Percentiles rank a stretch among this genome's conserved stretches.
These are phyloP conservation scores for Lasioglossum calceatum DNA, from an alignment of 2,888 invertebrate genomes.

Conservation along the genomic window DNA sequence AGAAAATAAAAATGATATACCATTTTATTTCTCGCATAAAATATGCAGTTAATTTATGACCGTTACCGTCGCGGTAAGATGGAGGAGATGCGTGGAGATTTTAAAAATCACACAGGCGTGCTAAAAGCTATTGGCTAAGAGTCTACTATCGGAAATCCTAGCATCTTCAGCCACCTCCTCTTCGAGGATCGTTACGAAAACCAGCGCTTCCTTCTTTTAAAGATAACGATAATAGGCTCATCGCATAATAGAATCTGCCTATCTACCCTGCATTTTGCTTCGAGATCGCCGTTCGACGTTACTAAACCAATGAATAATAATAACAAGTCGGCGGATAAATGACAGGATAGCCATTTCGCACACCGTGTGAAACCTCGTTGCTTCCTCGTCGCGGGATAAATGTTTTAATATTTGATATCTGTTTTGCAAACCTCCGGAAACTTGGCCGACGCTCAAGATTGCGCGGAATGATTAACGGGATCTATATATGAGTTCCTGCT, in stretches of 20 bases:
- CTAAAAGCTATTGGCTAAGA: neutral
- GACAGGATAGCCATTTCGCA: conserved; percentile 25
- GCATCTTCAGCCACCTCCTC: neutral
- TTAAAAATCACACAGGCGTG: neutral
- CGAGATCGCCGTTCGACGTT: conserved; percentile 11
- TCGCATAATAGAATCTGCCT: conserved; percentile 42
- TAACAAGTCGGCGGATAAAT: conserved; percentile 45
- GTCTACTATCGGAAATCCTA: conserved; percentile 38
- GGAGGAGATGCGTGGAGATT: neutral
- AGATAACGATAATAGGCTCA: conserved; percentile 58
- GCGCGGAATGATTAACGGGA: neutral
- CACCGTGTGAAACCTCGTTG: conserved; percentile 21
- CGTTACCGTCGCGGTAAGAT: neutral
- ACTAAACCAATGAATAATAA: conserved; percentile 43
- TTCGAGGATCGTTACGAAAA: conserved; percentile 24
- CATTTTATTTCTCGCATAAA: neutral
- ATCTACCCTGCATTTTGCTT: conserved; percentile 12
- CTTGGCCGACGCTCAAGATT: neutral
- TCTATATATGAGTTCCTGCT: neutral
- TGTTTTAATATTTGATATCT: neutral
- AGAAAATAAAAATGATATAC: neutral
- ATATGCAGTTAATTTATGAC: neutral
- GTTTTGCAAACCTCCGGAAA: neutral
- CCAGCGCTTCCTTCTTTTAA: conserved; percentile 19
- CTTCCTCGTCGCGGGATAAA: neutral